Evolutionary conservation across 2,113 vertebrate genomes (phyloP).

Genomic region (Cephalophus harveyi): DNA sequence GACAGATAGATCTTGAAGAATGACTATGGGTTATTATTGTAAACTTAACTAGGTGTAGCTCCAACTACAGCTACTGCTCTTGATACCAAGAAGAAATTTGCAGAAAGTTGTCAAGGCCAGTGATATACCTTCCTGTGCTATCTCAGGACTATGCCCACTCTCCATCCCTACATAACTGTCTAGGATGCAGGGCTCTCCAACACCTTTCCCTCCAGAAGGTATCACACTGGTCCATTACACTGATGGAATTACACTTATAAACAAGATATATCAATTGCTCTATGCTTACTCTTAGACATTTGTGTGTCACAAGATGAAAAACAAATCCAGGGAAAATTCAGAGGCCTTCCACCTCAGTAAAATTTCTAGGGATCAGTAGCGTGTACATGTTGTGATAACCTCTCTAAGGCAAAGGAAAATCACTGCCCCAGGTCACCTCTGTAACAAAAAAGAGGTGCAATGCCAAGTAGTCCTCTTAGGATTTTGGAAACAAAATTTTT

Average conservation of each 20-base stretch:
- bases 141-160: not conserved
- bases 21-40: not conserved
- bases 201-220: not conserved
- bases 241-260: not conserved
- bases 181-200: not conserved
- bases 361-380: not conserved
- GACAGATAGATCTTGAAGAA: not conserved
- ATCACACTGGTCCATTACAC: not conserved
- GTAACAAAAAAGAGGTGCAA: not conserved
- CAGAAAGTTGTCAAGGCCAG: too few species aligned
- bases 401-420: not conserved
- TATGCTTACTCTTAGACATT: not conserved
- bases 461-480: not conserved
- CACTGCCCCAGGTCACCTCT: not conserved
- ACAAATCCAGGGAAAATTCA: not conserved
- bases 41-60: not conserved
- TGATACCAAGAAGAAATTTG: too few species aligned
- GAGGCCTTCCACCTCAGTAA: not conserved
- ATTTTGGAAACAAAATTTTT: not conserved
- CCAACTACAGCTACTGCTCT: not conserved
- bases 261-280: not conserved
- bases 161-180: not conserved
- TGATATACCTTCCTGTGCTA: not conserved
- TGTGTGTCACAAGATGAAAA: not conserved
- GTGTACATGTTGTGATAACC: not conserved